Conservation (phyloP, 2,888 invertebrate species). For the Sepiola atlantica region DNA sequence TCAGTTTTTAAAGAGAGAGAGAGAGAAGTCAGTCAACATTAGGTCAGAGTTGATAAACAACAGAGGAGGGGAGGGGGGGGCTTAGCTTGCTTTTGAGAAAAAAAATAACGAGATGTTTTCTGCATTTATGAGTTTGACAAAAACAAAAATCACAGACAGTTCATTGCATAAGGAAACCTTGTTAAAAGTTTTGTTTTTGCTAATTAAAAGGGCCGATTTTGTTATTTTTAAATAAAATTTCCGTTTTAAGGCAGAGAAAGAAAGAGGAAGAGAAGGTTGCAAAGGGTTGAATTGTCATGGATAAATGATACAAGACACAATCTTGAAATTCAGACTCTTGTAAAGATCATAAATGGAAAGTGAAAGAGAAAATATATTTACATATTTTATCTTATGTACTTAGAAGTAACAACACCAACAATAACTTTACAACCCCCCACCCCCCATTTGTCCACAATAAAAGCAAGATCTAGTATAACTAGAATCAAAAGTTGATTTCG, state of each 20-base stretch:
- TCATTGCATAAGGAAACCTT: not conserved
- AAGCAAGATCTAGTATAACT: not conserved
- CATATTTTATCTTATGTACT: not conserved
- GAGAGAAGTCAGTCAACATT: not conserved
- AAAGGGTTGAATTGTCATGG: conserved; percentile 38
- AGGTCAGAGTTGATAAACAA: not conserved
- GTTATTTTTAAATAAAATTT: not conserved
- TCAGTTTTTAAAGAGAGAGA: not conserved
- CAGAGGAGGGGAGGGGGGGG: not conserved
- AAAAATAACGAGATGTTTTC: not conserved
- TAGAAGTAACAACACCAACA: not conserved
- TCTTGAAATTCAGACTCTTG: conserved; percentile 34
- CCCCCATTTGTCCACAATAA: not conserved
- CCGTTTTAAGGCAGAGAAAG: not conserved
- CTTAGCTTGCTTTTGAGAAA: not conserved
- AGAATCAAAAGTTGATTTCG: not conserved
- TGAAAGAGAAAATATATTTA: not conserved
- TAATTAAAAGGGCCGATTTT: not conserved
- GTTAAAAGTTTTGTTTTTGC: not conserved
- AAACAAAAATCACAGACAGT: not conserved
- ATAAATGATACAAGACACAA: conserved; percentile 42
- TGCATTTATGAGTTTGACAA: not conserved
- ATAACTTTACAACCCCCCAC: not conserved
- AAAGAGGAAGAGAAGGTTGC: not conserved
- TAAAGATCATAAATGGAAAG: not conserved